Percentiles rank a stretch among this genome's conserved stretches.
Conservation (phyloP, 2,113 vertebrate genomes). For the Cichladusa arquata region DNA sequence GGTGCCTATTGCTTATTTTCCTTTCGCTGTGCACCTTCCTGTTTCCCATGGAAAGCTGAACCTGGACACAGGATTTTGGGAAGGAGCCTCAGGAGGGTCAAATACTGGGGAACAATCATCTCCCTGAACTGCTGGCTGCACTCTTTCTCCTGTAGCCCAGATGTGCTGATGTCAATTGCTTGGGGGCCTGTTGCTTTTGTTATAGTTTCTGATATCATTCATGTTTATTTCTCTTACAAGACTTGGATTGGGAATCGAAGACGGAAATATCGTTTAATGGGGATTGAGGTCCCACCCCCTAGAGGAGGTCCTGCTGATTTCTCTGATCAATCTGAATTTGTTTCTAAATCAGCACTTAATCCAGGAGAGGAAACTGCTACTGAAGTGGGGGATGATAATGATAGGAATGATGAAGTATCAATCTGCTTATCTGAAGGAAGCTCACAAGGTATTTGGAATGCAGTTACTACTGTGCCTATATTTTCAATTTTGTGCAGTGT, state of each 20-base stretch:
- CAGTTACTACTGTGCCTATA: slow-evolving; percentile 17
- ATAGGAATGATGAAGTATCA: slow-evolving; percentile 87
- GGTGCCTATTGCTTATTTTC: background rate
- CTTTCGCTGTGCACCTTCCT: background rate
- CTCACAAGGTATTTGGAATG: slow-evolving; percentile 78
- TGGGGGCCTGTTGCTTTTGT: slow-evolving; percentile 50
- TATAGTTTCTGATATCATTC: slow-evolving; percentile 45
- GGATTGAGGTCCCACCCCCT: slow-evolving; percentile 94
- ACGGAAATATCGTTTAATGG: slow-evolving; percentile 97
- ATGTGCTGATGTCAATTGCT: slow-evolving; percentile 12
- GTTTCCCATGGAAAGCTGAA: background rate
- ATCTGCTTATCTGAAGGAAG: slow-evolving; percentile 92
- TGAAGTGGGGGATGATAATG: slow-evolving; percentile 85
- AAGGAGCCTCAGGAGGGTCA: background rate
- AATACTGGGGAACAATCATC: background rate
- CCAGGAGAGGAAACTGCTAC: slow-evolving; percentile 80
- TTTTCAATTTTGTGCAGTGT: slow-evolving; percentile 30
- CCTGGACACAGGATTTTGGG: background rate
- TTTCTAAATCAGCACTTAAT: slow-evolving; percentile 79
- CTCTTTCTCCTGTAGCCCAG: background rate
- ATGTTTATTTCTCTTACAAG: slow-evolving; percentile 79
- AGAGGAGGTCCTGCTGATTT: slow-evolving; percentile 94
- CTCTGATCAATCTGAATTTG: slow-evolving; percentile 80
- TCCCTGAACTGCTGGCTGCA: background rate
- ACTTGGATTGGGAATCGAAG: slow-evolving; percentile 99